Conservation (phyloP, 2,797 vertebrate species). For the Buphagus erythrorhynchus region DNA sequence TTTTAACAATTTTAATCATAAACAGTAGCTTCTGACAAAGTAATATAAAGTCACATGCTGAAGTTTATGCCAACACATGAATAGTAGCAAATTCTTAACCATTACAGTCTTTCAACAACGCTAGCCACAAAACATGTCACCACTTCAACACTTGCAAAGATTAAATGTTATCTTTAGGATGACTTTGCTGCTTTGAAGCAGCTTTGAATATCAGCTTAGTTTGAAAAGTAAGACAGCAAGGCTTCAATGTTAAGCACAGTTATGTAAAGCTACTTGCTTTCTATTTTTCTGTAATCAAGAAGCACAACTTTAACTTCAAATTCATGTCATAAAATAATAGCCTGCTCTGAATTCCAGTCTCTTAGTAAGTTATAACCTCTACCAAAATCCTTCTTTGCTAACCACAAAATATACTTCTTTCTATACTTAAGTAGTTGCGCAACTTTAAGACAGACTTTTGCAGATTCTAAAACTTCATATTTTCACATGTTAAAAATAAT, state of each 20-base stretch:
- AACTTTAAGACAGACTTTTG: neutral
- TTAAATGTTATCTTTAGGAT: constrained; percentile 2
- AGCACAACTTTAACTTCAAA: neutral
- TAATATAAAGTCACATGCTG: neutral
- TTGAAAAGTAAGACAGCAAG: neutral
- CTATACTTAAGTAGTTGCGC: neutral
- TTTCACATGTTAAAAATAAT: neutral
- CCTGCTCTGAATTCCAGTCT: neutral
- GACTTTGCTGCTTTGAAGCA: neutral
- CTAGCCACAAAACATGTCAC: constrained; percentile 25
- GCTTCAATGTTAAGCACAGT: neutral
- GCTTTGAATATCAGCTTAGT: neutral
- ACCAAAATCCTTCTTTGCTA: neutral
- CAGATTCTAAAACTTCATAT: neutral
- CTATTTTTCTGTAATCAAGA: neutral
- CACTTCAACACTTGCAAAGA: constrained; percentile 28
- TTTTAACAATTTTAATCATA: neutral
- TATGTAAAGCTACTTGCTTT: neutral
- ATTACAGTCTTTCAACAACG: constrained; percentile 50
- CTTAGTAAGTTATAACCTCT: neutral
- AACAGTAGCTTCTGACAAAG: constrained; percentile 61
- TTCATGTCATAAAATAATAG: neutral
- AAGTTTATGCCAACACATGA: neutral
- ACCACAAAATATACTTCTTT: neutral
- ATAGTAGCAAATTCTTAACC: neutral